A percentile compares a stretch with the other conserved stretches of the same genome.
phyloP scores from a whole-genome alignment of 2,113 vertebrate species.

The Mormyrus lacerda region DNA sequence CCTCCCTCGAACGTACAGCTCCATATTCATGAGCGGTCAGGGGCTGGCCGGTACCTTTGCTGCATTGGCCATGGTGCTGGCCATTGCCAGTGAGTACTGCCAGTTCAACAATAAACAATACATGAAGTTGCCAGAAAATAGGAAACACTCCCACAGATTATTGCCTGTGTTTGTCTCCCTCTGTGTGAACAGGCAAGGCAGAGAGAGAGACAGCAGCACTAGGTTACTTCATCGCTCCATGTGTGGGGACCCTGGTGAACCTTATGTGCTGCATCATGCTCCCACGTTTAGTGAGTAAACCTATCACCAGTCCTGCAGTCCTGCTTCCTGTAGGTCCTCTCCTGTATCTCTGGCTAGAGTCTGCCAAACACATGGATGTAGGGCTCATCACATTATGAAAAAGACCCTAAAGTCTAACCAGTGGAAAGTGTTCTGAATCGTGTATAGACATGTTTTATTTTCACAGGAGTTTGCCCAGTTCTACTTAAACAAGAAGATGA shows the following conservation, averaged over 20 bases:
- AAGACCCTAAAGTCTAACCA: neutral
- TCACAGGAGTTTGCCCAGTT: slow-evolving; percentile 52
- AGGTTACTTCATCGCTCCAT: slow-evolving; percentile 80
- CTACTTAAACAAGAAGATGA: slow-evolving; percentile 42
- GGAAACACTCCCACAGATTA: neutral
- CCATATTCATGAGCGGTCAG: slow-evolving; percentile 88
- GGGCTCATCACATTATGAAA: neutral
- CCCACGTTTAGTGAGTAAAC: slow-evolving; percentile 59
- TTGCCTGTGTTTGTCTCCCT: neutral
- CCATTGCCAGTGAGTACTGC: slow-evolving; percentile 71
- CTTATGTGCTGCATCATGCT: slow-evolving; percentile 72
- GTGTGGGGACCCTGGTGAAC: slow-evolving; percentile 68
- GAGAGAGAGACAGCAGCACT: slow-evolving; percentile 62
- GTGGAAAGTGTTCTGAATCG: neutral
- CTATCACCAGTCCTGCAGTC: neutral
- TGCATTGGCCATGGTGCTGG: slow-evolving; percentile 78
- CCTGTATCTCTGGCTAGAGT: neutral
- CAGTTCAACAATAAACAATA: neutral
- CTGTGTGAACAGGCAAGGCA: slow-evolving; percentile 5
- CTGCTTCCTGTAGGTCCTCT: neutral
- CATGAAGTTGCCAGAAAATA: neutral
- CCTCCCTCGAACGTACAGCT: slow-evolving; percentile 72
- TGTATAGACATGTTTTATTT: neutral
- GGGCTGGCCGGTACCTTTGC: slow-evolving; percentile 81
- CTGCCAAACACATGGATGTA: neutral